Percentiles rank a stretch among this genome's conserved stretches.
Evolutionary conservation across 2,797 vertebrate genomes (phyloP).

Genomic region (Carduelis carduelis): DNA sequence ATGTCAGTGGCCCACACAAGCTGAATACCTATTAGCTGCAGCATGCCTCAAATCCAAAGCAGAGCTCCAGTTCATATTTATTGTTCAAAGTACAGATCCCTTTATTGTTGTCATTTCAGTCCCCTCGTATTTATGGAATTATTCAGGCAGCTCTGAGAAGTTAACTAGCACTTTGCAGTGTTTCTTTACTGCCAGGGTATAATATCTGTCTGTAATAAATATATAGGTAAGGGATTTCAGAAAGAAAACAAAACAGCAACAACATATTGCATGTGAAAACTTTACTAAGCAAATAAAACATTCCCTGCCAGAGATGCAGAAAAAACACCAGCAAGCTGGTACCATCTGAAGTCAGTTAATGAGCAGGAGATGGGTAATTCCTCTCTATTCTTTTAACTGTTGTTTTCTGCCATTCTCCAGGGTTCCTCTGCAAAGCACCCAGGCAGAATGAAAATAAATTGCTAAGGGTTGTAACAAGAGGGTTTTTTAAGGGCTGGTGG

Average conservation of each 20-base stretch:
- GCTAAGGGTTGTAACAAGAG: background rate
- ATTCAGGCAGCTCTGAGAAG: slow-evolving; percentile 48
- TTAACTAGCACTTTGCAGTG: slow-evolving; percentile 49
- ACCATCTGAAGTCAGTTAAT: slow-evolving; percentile 5
- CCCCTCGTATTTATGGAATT: slow-evolving; percentile 39
- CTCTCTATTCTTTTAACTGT: background rate
- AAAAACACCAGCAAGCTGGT: background rate
- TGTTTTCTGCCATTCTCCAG: background rate
- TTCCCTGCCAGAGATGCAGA: background rate
- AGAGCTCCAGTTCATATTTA: slow-evolving; percentile 28
- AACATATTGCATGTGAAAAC: slow-evolving; percentile 43
- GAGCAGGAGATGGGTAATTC: background rate
- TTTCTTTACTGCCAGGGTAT: slow-evolving; percentile 26
- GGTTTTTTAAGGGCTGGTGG: background rate
- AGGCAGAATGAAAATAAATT: background rate
- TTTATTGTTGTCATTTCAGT: slow-evolving; percentile 43
- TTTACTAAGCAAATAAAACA: slow-evolving; percentile 45
- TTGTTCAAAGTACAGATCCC: slow-evolving; percentile 41
- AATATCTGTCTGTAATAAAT: slow-evolving; percentile 46
- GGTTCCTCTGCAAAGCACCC: background rate
- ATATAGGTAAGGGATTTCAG: slow-evolving; percentile 40
- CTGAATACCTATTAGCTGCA: slow-evolving; percentile 60
- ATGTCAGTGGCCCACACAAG: slow-evolving; percentile 64
- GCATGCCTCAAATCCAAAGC: slow-evolving; percentile 38
- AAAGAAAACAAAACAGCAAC: slow-evolving; percentile 36